Conservation (phyloP, 1,140 invertebrate species). For the Macrosteles quadrilineatus region DNA sequence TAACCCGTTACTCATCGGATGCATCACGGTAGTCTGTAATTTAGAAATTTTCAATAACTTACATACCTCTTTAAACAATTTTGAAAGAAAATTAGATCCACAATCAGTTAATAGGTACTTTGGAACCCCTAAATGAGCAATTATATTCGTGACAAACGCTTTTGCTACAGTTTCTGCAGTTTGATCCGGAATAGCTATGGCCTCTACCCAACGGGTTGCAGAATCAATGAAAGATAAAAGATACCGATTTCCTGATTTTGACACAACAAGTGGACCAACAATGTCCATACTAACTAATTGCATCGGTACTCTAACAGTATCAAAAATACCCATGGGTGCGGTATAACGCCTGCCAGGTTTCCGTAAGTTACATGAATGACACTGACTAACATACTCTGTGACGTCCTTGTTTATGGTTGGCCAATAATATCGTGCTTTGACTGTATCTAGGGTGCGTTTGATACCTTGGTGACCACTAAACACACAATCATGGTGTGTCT, state of each 20-base stretch:
- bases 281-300: conserved; percentile 24
- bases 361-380: neutral
- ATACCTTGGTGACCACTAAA: neutral
- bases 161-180: conserved; percentile 39
- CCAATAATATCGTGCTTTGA: neutral
- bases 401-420: too few relatives aligned
- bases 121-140: conserved; percentile 41
- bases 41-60: conserved; percentile 31
- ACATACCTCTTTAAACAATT: conserved; percentile 26
- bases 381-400: neutral
- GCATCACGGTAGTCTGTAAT: conserved; percentile 9
- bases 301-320: neutral
- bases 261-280: conserved; percentile 40
- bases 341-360: neutral
- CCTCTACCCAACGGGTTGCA: conserved; percentile 44
- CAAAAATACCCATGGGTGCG: too few relatives aligned
- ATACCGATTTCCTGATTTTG: conserved; percentile 39
- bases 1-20: neutral
- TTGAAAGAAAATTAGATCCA: conserved; percentile 39
- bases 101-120: conserved; percentile 36
- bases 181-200: conserved; percentile 41
- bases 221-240: conserved; percentile 43
- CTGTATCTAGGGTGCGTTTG: neutral
- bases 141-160: conserved; percentile 39
- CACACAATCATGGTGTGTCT: neutral